phyloP scores from a whole-genome alignment of 2,113 vertebrate species.

The Eolophus roseicapilla region DNA sequence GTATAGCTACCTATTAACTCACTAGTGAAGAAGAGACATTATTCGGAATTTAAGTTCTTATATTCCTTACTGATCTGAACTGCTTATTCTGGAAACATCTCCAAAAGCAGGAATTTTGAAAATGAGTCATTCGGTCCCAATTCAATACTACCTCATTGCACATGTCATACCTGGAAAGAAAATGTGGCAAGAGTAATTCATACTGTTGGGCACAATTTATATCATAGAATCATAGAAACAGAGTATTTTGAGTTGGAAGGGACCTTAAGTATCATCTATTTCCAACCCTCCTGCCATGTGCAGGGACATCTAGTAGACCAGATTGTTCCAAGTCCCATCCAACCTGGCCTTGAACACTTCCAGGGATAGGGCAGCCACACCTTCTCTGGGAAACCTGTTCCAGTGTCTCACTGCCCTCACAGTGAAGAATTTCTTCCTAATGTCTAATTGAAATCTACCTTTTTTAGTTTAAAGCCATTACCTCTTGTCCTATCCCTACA shows the following conservation, averaged over 20 bases:
- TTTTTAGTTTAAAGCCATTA: background rate
- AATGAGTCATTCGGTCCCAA: background rate
- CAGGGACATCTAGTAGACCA: background rate
- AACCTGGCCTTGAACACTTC: background rate
- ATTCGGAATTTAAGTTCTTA: background rate
- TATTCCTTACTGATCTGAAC: background rate
- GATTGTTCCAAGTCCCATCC: background rate
- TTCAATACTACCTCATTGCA: background rate
- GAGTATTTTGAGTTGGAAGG: background rate
- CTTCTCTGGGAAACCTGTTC: background rate
- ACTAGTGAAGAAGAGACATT: background rate
- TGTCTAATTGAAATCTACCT: background rate
- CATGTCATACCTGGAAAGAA: background rate
- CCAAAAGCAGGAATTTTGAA: slow-evolving; percentile 4
- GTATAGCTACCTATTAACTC: background rate
- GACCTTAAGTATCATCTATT: background rate
- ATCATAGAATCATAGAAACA: background rate
- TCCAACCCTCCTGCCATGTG: background rate
- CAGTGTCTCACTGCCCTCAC: background rate
- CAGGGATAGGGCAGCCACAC: background rate
- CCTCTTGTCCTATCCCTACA: background rate
- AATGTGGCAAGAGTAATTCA: background rate
- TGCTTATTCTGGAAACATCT: background rate
- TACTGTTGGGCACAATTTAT: background rate
- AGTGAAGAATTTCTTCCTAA: background rate